Conservation (phyloP, 2,113 vertebrate species). For the Bufo bufo region DNA sequence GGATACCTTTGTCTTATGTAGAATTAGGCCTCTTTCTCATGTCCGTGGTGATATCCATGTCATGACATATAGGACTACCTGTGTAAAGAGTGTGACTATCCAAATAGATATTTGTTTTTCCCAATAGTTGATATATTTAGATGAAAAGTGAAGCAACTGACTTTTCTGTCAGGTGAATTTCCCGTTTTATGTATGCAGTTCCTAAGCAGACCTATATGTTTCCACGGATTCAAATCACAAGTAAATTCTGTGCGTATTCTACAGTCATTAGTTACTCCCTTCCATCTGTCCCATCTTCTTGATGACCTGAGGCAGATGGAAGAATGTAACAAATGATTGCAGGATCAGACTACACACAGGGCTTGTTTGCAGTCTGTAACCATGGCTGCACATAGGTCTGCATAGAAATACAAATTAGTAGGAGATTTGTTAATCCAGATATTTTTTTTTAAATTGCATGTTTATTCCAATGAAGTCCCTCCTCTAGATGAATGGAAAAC, state of each 20-base stretch:
- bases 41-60: not conserved
- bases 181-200: not conserved
- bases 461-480: not conserved
- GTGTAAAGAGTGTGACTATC: not conserved
- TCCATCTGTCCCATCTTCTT: not conserved
- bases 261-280: not conserved
- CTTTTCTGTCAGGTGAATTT: too few relatives aligned
- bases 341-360: not conserved
- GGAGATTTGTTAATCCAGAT: not conserved
- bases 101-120: not conserved
- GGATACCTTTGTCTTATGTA: too few relatives aligned
- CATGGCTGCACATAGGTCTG: not conserved
- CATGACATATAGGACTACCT: not conserved
- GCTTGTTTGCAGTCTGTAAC: not conserved
- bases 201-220: not conserved
- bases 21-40: too few relatives aligned
- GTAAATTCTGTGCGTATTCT: not conserved
- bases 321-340: not conserved
- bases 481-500: not conserved
- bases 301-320: not conserved
- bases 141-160: not conserved
- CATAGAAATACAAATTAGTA: not conserved
- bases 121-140: not conserved
- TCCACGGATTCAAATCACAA: not conserved
- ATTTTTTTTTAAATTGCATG: not conserved